Conservation (phyloP, 1,140 invertebrate species). For the Polypedilum pembai region DNA sequence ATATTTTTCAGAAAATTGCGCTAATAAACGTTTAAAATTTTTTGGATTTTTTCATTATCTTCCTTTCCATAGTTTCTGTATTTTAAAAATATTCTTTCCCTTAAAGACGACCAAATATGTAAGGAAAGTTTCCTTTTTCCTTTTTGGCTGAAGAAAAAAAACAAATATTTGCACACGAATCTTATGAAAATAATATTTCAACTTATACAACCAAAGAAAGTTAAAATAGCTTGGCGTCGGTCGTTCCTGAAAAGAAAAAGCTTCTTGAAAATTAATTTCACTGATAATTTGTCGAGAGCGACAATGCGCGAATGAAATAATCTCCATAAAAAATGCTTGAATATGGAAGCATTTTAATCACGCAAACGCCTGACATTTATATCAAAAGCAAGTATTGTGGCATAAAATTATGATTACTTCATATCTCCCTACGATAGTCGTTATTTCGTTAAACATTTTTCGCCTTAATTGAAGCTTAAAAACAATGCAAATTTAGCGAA, state of each 20-base stretch:
- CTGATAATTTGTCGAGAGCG: not conserved
- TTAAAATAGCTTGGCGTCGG: constrained; percentile 1
- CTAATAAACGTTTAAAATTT: too few species aligned
- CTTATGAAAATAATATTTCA: constrained; percentile 1
- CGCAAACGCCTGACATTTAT: constrained; percentile 24
- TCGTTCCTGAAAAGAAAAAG: not conserved
- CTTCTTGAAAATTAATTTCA: constrained; percentile 26
- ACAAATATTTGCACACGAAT: not conserved
- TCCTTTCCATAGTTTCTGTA: too few species aligned
- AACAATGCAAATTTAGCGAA: not conserved
- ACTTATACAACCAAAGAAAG: not conserved
- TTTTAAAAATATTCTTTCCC: too few species aligned
- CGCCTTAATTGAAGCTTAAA: constrained; percentile 14
- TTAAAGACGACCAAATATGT: too few species aligned
- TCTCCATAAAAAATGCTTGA: not conserved
- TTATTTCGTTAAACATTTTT: not conserved
- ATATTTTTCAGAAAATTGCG: too few species aligned
- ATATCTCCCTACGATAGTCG: not conserved
- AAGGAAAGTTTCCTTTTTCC: not conserved
- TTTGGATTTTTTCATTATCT: too few species aligned
- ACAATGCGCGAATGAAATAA: not conserved
- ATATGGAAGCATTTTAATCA: not conserved
- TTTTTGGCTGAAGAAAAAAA: not conserved
- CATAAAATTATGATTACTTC: constrained; percentile 26
- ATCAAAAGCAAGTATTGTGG: constrained; percentile 24